Conservation (phyloP, 2,888 invertebrate species). For the Brachycybe producta region DNA sequence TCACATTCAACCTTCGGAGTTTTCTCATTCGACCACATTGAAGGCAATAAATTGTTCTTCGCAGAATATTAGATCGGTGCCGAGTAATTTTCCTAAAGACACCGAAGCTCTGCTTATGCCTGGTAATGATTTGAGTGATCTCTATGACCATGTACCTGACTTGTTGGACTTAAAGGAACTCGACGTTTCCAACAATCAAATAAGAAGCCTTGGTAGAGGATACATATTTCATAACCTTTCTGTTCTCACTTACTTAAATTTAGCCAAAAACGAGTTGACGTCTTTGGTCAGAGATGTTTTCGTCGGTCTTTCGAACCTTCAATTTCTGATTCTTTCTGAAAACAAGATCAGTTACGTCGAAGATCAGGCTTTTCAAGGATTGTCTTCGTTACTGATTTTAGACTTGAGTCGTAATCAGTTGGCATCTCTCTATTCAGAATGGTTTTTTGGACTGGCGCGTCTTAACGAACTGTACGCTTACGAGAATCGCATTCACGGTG, state of each 20-base stretch:
- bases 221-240: slow-evolving; percentile 31
- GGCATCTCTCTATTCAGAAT: slow-evolving; percentile 30
- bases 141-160: slow-evolving; percentile 27
- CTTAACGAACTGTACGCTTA: slow-evolving; percentile 30
- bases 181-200: slow-evolving; percentile 33
- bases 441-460: slow-evolving; percentile 32
- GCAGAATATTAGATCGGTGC: slow-evolving; percentile 27
- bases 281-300: slow-evolving; percentile 32
- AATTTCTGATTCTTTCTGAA: slow-evolving; percentile 29
- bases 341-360: slow-evolving; percentile 33
- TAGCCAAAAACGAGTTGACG: slow-evolving; percentile 32
- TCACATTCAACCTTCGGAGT: slow-evolving; percentile 17
- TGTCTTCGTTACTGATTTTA: slow-evolving; percentile 30
- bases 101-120: slow-evolving; percentile 31
- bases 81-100: slow-evolving; percentile 28
- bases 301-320: slow-evolving; percentile 24
- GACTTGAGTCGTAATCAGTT: slow-evolving; percentile 32
- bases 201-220: slow-evolving; percentile 30
- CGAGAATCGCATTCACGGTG: slow-evolving; percentile 29
- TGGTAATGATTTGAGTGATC: slow-evolving; percentile 28
- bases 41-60: slow-evolving; percentile 32
- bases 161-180: slow-evolving; percentile 30
- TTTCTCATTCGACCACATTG: slow-evolving; percentile 20
- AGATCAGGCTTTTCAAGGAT: slow-evolving; percentile 33
- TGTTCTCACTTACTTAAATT: slow-evolving; percentile 30